phyloP scores from a whole-genome alignment of 2,113 vertebrate genomes.

The Apodemus speciosus region DNA sequence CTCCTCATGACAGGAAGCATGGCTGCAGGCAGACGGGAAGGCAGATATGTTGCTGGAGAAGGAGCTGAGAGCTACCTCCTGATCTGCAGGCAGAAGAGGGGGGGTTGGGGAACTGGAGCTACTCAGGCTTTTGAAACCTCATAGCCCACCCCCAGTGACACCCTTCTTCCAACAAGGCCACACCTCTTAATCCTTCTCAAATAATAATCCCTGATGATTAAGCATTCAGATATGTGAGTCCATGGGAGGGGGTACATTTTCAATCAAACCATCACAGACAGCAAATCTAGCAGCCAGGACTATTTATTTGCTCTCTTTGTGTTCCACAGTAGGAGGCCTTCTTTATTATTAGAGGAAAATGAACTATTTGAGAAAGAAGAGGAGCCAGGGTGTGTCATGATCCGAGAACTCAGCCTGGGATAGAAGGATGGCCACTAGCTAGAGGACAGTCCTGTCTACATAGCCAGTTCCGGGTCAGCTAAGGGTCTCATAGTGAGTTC shows the following conservation, averaged over 20 bases:
- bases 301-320: neutral
- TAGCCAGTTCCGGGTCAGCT: neutral
- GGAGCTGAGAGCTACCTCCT: neutral
- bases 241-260: neutral
- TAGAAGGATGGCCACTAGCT: neutral
- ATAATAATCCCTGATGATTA: neutral
- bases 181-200: neutral
- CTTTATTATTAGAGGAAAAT: neutral
- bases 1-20: neutral
- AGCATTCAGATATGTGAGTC: neutral
- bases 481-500: neutral
- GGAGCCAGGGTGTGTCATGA: neutral
- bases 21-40: neutral
- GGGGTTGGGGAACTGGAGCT: neutral
- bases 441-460: neutral
- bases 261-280: neutral
- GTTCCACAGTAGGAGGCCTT: neutral
- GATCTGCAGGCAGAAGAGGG: neutral
- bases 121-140: neutral
- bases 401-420: neutral
- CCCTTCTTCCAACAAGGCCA: neutral
- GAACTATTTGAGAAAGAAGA: conserved; percentile 21
- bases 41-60: neutral
- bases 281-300: neutral
- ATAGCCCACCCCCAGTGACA: neutral